These are phyloP conservation scores for Amphiprion ocellaris DNA, from an alignment of 2,113 vertebrate species.

Conservation along the genomic window DNA sequence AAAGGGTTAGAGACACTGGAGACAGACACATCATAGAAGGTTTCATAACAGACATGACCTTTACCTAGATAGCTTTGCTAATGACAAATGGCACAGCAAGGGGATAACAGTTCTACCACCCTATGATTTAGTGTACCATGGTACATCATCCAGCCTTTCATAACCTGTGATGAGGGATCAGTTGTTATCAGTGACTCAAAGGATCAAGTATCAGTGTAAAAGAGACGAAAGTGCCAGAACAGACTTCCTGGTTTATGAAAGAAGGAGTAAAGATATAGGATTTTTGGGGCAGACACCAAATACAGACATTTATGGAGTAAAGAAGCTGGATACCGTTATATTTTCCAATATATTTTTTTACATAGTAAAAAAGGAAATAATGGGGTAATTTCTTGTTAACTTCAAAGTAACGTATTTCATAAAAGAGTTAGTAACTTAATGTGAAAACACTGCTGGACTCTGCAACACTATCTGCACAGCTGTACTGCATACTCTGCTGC, in stretches of 20 bases:
- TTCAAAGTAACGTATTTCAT: no score
- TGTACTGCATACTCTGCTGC: no score
- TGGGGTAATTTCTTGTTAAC: no score
- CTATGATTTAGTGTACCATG: slow-evolving; percentile 28
- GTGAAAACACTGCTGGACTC: no score
- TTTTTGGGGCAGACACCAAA: no score
- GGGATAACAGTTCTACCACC: slow-evolving; percentile 14
- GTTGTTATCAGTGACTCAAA: slow-evolving; percentile 7
- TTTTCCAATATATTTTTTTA: no score
- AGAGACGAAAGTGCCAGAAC: slow-evolving; percentile 16
- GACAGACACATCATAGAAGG: slow-evolving; percentile 41
- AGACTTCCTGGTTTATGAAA: not conserved
- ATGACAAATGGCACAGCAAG: slow-evolving; percentile 48
- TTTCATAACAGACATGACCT: slow-evolving; percentile 69
- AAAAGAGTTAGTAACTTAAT: no score
- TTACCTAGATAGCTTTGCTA: slow-evolving; percentile 60
- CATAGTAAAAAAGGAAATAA: no score
- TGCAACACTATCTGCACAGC: no score
- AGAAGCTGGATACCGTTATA: no score
- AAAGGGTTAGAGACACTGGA: slow-evolving; percentile 12
- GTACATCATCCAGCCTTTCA: slow-evolving; percentile 33
- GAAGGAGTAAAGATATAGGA: not conserved
- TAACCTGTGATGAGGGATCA: slow-evolving; percentile 28
- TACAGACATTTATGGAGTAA: no score
- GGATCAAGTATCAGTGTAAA: slow-evolving; percentile 6